Evolutionary conservation across 2,888 invertebrate genomes (phyloP).

Genomic region (Drosophila gaucha): DNA sequence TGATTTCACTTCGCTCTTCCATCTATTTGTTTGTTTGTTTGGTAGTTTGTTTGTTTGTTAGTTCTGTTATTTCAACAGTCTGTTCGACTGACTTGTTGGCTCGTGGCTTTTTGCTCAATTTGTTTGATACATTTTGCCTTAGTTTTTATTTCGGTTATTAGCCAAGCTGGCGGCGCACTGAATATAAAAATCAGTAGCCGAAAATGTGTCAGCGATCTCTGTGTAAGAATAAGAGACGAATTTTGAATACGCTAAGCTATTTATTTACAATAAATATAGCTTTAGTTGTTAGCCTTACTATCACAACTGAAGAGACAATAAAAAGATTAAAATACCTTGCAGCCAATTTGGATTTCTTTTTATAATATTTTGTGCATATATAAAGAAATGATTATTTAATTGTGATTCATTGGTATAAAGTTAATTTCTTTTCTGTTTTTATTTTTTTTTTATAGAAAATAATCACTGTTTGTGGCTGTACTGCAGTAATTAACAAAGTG

Average conservation of each 20-base stretch:
- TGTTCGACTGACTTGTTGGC: constrained; percentile 10
- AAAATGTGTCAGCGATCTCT: constrained; percentile 42
- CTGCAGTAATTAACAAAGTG: neutral
- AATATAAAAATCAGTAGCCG: constrained; percentile 44
- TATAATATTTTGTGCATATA: too few species aligned
- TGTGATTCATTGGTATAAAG: too few species aligned
- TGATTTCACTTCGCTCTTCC: constrained; percentile 37
- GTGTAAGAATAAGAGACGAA: constrained; percentile 7
- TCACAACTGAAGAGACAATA: too few species aligned
- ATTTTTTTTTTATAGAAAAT: neutral
- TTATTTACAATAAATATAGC: too few species aligned
- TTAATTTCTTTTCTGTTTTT: neutral
- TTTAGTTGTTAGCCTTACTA: too few species aligned
- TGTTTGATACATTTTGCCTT: constrained; percentile 41
- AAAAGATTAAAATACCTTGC: too few species aligned
- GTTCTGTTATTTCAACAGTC: constrained; percentile 17
- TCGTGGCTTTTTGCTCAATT: constrained; percentile 23
- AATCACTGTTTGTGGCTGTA: neutral
- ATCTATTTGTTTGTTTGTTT: constrained; percentile 8
- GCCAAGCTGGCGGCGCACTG: constrained; percentile 62
- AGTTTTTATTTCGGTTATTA: constrained; percentile 64
- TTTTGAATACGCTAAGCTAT: constrained; percentile 20
- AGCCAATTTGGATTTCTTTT: too few species aligned
- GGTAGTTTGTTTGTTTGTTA: constrained; percentile 9
- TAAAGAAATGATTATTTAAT: too few species aligned